phyloP scores from a whole-genome alignment of 2,797 vertebrate species.

The Xerus rutilus region DNA sequence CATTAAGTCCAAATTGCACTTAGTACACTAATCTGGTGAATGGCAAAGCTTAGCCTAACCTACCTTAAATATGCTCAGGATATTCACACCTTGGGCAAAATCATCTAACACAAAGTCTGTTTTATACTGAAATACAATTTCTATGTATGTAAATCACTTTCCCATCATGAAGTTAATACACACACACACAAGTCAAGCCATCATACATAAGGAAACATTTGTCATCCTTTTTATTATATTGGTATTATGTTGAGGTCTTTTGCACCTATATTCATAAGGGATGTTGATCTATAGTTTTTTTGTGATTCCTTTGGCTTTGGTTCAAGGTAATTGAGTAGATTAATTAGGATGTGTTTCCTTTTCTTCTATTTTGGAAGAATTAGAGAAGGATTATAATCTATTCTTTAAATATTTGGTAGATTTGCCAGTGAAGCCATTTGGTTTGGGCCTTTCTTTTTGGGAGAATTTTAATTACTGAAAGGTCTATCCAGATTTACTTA shows the following conservation, averaged over 20 bases:
- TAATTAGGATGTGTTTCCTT: not conserved
- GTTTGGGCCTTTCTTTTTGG: not conserved
- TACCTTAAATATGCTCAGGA: not conserved
- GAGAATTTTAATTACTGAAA: not conserved
- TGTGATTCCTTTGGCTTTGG: not conserved
- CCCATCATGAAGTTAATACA: not conserved
- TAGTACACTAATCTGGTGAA: not conserved
- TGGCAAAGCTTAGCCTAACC: not conserved
- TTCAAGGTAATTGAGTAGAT: not conserved
- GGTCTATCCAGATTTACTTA: not conserved
- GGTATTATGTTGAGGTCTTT: too few species aligned
- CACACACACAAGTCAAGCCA: not conserved
- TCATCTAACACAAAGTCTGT: not conserved
- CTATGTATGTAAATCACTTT: not conserved
- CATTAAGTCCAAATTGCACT: not conserved
- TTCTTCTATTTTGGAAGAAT: not conserved
- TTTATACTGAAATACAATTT: too few species aligned
- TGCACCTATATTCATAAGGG: too few species aligned
- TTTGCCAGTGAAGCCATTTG: not conserved
- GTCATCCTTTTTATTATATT: not conserved
- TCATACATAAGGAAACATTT: not conserved
- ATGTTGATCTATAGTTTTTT: not conserved
- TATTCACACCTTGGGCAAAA: not conserved
- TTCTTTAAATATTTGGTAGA: too few species aligned
- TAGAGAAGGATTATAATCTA: not conserved